phyloP scores from a whole-genome alignment of 2,113 vertebrate genomes.

The Anguilla japonica region DNA sequence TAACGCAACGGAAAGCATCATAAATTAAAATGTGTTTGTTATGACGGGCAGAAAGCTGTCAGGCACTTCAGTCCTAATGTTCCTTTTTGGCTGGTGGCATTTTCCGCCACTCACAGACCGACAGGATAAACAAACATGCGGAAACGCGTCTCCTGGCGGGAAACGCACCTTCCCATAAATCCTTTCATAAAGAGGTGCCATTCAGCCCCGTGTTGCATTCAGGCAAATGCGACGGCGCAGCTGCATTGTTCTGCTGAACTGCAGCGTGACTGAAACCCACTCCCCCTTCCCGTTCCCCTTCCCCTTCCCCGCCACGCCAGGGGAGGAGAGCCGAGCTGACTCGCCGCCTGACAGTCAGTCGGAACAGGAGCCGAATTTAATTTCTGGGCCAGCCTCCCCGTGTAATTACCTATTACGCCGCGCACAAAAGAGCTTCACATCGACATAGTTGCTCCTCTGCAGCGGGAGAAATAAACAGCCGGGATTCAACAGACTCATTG shows the following conservation, averaged over 20 bases:
- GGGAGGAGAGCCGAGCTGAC: not conserved
- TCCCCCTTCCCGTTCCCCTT: not conserved
- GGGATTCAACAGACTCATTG: not conserved
- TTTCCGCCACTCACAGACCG: not conserved
- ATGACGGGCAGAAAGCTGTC: not conserved
- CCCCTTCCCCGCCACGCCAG: not conserved
- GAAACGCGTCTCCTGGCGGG: not conserved
- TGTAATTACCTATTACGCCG: constrained; percentile 22
- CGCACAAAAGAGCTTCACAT: constrained; percentile 20
- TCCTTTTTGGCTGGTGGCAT: not conserved
- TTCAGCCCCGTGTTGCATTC: not conserved
- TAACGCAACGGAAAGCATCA: not conserved
- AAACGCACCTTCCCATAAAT: not conserved
- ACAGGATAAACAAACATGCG: not conserved
- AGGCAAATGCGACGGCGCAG: not conserved
- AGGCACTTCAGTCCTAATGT: not conserved
- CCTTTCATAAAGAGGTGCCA: not conserved
- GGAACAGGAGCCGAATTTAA: constrained; percentile 16
- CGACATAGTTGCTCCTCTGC: constrained; percentile 12
- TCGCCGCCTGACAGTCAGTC: constrained; percentile 2
- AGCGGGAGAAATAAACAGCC: constrained; percentile 10
- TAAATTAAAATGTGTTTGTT: not conserved
- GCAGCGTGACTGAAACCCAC: not conserved
- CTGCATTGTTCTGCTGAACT: constrained; percentile 2
- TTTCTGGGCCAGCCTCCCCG: constrained; percentile 13